A percentile compares a stretch with the other conserved stretches of the same genome.
phyloP scores from a whole-genome alignment of 2,113 vertebrate genomes.

The Stigmatopora nigra region DNA sequence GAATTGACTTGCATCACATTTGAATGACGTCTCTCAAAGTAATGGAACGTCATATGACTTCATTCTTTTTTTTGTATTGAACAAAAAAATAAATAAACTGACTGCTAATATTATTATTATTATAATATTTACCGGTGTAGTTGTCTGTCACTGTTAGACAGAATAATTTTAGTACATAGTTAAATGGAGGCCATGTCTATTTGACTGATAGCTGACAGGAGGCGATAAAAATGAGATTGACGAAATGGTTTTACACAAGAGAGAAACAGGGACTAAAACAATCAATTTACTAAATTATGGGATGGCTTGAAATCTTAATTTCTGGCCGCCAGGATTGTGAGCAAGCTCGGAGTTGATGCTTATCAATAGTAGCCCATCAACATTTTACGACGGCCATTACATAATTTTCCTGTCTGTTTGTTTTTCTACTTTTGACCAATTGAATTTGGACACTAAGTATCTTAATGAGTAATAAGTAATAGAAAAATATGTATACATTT shows the following conservation, averaged over 20 bases:
- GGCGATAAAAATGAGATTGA: background rate
- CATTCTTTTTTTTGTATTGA: background rate
- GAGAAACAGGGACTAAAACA: slow-evolving; percentile 4
- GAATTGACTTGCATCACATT: slow-evolving; percentile 7
- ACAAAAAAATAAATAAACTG: background rate
- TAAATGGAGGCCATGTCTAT: background rate
- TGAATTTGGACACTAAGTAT: no score
- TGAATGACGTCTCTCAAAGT: slow-evolving; percentile 1
- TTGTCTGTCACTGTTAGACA: background rate
- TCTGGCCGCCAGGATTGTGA: slow-evolving; percentile 78
- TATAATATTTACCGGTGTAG: background rate
- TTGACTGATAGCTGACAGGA: background rate
- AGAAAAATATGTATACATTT: no score
- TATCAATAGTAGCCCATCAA: slow-evolving; percentile 92
- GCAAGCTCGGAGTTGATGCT: slow-evolving; percentile 96
- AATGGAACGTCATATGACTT: background rate
- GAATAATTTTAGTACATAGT: background rate
- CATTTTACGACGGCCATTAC: slow-evolving; percentile 99
- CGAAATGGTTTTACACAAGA: background rate
- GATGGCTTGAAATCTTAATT: slow-evolving; percentile 65
- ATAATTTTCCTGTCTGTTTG: slow-evolving; percentile 41
- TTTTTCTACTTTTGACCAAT: no score
- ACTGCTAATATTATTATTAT: no score
- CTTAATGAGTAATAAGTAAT: no score
- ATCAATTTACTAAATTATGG: slow-evolving; percentile 61